These are phyloP conservation scores for Uropetala carovei DNA, from an alignment of 2,888 invertebrate species.

Conservation along the genomic window DNA sequence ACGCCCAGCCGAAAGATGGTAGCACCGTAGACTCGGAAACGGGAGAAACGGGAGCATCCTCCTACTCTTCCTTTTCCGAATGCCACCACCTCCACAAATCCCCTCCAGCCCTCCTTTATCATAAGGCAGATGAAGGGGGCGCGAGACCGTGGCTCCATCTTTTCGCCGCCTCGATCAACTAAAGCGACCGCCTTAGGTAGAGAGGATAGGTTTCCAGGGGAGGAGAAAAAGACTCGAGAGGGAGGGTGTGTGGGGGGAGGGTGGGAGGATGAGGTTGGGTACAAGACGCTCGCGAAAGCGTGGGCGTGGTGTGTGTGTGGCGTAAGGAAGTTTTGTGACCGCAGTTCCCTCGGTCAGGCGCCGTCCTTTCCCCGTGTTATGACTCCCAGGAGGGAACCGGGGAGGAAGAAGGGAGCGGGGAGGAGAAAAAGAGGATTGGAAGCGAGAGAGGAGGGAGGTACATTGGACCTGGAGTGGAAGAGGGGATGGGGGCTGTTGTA, in stretches of 20 bases:
- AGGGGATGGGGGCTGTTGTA: constrained; percentile 14
- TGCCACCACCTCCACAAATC: no score
- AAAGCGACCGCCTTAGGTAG: neutral
- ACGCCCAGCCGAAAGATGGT: neutral
- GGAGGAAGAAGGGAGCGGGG: neutral
- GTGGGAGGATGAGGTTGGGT: neutral
- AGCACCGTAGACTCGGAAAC: no score
- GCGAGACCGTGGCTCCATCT: neutral
- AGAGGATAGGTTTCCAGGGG: neutral
- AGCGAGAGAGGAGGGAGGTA: neutral
- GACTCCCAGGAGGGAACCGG: constrained; percentile 27
- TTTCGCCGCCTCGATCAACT: neutral
- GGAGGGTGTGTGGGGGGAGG: neutral
- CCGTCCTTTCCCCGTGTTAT: constrained; percentile 57
- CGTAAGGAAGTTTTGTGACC: constrained; percentile 64
- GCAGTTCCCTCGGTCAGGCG: constrained; percentile 57
- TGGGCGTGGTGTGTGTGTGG: constrained; percentile 29
- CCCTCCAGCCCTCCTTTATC: neutral
- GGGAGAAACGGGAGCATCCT: no score
- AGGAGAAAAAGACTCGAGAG: neutral
- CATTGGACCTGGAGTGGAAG: neutral
- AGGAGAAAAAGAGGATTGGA: neutral
- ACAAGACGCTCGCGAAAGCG: constrained; percentile 22
- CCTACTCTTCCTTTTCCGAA: no score
- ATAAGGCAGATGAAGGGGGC: neutral